Conservation (phyloP, 1,140 invertebrate species). For the Lithobius niger region DNA sequence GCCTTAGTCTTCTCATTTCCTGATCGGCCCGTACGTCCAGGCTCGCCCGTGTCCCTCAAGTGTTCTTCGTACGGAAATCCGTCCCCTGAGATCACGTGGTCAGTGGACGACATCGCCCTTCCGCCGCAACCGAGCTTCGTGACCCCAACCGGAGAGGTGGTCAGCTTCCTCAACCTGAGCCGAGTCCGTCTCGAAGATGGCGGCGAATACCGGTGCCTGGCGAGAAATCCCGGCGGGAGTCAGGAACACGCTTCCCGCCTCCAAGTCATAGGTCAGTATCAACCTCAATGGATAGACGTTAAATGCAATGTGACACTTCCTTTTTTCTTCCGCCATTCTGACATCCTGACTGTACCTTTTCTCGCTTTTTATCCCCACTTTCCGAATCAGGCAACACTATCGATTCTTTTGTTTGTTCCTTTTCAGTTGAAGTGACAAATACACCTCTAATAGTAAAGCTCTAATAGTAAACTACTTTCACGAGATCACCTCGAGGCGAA, state of each 20-base stretch:
- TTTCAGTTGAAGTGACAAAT: no score
- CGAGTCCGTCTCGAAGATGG: constrained; percentile 69
- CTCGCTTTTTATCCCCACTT: no score
- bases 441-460: no score
- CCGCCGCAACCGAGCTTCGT: constrained; percentile 2
- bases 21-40: constrained; percentile 19
- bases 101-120: constrained; percentile 16
- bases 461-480: no score
- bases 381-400: no score
- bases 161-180: constrained; percentile 51
- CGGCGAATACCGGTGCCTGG: constrained; percentile 38
- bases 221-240: constrained; percentile 24
- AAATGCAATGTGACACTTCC: no score
- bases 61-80: constrained; percentile 21
- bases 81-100: constrained; percentile 21
- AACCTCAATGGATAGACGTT: no score
- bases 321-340: no score
- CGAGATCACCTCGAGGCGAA: no score
- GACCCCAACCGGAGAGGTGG: constrained; percentile 44
- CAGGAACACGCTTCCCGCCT: constrained; percentile 23
- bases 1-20: constrained; percentile 13
- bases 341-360: no score
- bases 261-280: constrained; percentile 34
- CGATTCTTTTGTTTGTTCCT: no score
- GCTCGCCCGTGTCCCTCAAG: constrained; percentile 19